Base-by-base conservation (phyloP, 2,888 invertebrate species). In the Oscheius sp. region DNA sequence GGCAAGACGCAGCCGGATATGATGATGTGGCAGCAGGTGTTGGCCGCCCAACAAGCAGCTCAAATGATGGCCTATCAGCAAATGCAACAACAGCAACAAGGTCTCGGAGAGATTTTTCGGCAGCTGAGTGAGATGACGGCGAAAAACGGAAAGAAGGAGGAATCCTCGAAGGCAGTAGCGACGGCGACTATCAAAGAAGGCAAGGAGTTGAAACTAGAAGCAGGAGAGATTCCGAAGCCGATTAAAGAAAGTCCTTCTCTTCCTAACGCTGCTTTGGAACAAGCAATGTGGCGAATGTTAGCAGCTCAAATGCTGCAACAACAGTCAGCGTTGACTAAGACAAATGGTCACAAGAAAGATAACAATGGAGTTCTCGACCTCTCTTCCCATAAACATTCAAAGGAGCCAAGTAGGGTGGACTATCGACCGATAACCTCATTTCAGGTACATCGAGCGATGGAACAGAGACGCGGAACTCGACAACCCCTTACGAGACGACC, bases 261-360 rank as follows among this genome's bases (percentile, higher is more conserved):
- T 22, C 12, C 47, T 14, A 59, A 68, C 38, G 61, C 36, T 36
- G 26, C 65, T 54, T 38, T 73, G 64, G 71, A 69, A 45, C 50
- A 47, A 22, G 57, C 71, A 28, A 75, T 75, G 73, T 72, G 74
- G 72, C 70, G 74, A 33, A 38, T 74, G 38, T 44, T 74, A 20
- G 74, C 74, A 0, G 51, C 56, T 17, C 72, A 73, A 51, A 68
- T 74, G 61, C 22, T 70, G 3, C 69, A 72, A 36, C 70, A 70
- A 54, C 59, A 64, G 22, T 45, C 17, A 28, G 57, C 50, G 20
- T 17, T 70, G 44, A 28, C 59, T 3, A 59, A 41, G 44, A 44
- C 32, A 20, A 33, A 44, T n/a, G 44, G 44, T 5, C 6, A 32
- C 17, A 59, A 59, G 51, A 51, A 51, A 22, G 50, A 67, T 12